phyloP scores from a whole-genome alignment of 1,140 invertebrate genomes.

The Drosophila kurseongensis region DNA sequence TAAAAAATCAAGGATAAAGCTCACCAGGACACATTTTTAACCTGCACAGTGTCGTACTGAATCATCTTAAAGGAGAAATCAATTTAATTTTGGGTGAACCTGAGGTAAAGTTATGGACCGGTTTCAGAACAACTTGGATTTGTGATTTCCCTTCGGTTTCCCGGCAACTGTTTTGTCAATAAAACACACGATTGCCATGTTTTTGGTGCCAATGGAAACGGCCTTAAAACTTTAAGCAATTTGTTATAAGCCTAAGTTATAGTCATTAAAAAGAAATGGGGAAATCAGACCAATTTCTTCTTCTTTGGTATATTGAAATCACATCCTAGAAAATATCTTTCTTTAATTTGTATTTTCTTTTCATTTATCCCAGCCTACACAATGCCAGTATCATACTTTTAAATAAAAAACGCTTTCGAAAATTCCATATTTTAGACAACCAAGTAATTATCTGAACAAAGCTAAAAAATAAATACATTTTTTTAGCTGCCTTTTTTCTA shows the following conservation, averaged over 20 bases:
- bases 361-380: no score
- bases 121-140: not conserved
- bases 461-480: no score
- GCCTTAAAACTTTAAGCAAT: not conserved
- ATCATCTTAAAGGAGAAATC: slow-evolving; percentile 25
- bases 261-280: no score
- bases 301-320: no score
- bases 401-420: no score
- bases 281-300: no score
- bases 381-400: no score
- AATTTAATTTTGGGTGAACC: slow-evolving; percentile 14
- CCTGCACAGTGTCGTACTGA: slow-evolving; percentile 32
- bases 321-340: no score
- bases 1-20: not conserved
- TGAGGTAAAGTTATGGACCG: not conserved
- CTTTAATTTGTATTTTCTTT: no score
- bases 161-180: slow-evolving; percentile 66
- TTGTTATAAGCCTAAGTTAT: not conserved
- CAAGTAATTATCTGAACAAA: no score
- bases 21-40: slow-evolving; percentile 85
- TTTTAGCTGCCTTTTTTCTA: no score
- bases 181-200: slow-evolving; percentile 27
- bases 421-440: no score
- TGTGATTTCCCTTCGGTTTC: slow-evolving; percentile 28
- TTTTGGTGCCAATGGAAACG: slow-evolving; percentile 16